Conservation (phyloP, 1,140 invertebrate genomes). For the Euwallacea fornicatus region DNA sequence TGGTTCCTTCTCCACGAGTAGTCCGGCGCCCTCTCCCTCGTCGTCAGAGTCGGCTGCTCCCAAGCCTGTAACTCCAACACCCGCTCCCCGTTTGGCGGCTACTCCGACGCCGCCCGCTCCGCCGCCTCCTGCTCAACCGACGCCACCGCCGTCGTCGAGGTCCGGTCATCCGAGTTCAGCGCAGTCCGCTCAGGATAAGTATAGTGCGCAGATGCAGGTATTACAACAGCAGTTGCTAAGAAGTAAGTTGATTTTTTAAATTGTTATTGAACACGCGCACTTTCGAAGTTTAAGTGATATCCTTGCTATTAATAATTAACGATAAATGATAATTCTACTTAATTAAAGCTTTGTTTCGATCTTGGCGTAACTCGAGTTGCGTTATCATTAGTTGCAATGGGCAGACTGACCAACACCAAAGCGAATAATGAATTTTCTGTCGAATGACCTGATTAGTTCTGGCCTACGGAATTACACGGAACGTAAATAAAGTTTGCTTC, state of each 20-base stretch:
- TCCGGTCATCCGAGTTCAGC: constrained; percentile 49
- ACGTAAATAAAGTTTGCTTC: too few relatives aligned
- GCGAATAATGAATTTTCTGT: too few relatives aligned
- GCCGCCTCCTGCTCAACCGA: constrained; percentile 48
- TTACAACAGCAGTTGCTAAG: constrained; percentile 75
- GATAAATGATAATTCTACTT: too few relatives aligned
- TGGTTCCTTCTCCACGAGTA: constrained; percentile 51
- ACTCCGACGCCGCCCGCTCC: constrained; percentile 55
- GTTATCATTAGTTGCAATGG: too few relatives aligned
- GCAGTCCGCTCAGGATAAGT: constrained; percentile 65
- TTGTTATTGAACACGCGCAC: too few relatives aligned
- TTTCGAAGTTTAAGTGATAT: too few relatives aligned
- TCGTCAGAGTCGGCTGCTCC: constrained; percentile 55
- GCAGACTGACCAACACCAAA: too few relatives aligned
- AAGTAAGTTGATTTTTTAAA: constrained; percentile 57
- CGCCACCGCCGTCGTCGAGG: constrained; percentile 59
- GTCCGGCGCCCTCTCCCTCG: constrained; percentile 53
- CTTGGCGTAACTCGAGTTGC: too few relatives aligned
- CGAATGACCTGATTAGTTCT: too few relatives aligned
- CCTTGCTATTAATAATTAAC: too few relatives aligned
- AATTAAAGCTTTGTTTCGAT: too few relatives aligned
- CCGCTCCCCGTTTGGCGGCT: constrained; percentile 57
- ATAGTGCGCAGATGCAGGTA: constrained; percentile 70
- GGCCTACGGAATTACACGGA: too few relatives aligned
- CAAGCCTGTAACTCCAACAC: constrained; percentile 59